Evolutionary conservation across 92 coral and sea anemone genomes (phyloP).

Genomic region (Pocillopora meandrina): DNA sequence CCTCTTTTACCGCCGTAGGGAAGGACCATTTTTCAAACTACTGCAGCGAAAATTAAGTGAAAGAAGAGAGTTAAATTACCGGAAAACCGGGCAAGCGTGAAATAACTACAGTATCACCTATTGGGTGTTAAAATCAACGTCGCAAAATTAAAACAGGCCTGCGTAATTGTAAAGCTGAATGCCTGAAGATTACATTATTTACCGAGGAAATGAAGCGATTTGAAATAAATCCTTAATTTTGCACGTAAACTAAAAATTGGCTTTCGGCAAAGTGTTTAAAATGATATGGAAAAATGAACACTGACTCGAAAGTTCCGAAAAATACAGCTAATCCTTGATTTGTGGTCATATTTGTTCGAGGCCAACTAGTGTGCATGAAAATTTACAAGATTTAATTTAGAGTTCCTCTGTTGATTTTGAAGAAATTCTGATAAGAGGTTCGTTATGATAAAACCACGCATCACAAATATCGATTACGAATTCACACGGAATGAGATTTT

Average conservation of each 20-base stretch:
- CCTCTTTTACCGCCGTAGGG: not conserved
- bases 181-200: not conserved
- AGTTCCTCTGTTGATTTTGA: not conserved
- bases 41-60: not conserved
- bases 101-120: not conserved
- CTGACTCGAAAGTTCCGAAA: not conserved
- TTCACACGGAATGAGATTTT: too few species aligned
- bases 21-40: not conserved
- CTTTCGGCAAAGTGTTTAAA: not conserved
- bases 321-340: not conserved
- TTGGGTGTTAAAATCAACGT: not conserved
- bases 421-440: slow-evolving; percentile 1
- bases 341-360: too few species aligned
- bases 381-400: not conserved
- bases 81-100: not conserved
- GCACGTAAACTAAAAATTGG: not conserved
- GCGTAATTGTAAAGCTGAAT: not conserved
- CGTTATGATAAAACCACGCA: not conserved
- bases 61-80: not conserved
- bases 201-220: not conserved
- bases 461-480: not conserved
- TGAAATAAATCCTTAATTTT: not conserved
- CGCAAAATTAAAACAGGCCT: not conserved
- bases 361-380: not conserved
- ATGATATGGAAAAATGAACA: not conserved